A percentile compares a stretch with the other conserved stretches of the same genome.
Evolutionary conservation across 2,113 vertebrate genomes (phyloP).

Genomic region (Microtus ochrogaster): DNA sequence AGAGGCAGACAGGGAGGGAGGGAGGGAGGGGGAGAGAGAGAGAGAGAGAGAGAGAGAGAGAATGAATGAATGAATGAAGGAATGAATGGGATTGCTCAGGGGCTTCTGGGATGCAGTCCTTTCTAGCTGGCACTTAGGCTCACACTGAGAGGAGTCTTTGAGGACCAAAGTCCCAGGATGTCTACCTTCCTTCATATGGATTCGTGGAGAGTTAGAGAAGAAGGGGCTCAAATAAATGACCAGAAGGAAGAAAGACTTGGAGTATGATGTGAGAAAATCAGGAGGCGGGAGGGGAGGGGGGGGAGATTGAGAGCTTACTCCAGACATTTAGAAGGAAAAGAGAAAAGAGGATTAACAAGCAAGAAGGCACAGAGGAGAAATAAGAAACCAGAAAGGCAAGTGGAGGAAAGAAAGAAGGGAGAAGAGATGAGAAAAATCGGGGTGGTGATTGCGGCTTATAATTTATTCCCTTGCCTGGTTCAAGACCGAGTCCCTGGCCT

Average conservation of each 20-base stretch:
- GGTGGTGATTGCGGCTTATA: slow-evolving; percentile 53
- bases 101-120: background rate
- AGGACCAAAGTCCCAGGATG: background rate
- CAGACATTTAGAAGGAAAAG: background rate
- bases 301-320: background rate
- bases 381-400: background rate
- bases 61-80: too few relatives aligned
- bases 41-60: background rate
- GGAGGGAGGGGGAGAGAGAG: too few relatives aligned
- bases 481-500: background rate
- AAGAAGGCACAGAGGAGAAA: background rate
- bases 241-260: background rate
- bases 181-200: background rate
- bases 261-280: background rate
- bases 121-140: slow-evolving; percentile 57
- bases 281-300: too few relatives aligned
- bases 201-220: background rate
- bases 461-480: slow-evolving; percentile 75
- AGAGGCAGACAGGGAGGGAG: fast-evolving
- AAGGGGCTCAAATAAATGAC: background rate
- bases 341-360: background rate
- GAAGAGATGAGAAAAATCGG: background rate
- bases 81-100: background rate
- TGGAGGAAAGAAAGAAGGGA: background rate
- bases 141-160: background rate